A percentile compares a stretch with the other conserved stretches of the same genome.
These are phyloP conservation scores for Melangyna quadrimaculata DNA, from an alignment of 2,888 invertebrate genomes.

Conservation along the genomic window DNA sequence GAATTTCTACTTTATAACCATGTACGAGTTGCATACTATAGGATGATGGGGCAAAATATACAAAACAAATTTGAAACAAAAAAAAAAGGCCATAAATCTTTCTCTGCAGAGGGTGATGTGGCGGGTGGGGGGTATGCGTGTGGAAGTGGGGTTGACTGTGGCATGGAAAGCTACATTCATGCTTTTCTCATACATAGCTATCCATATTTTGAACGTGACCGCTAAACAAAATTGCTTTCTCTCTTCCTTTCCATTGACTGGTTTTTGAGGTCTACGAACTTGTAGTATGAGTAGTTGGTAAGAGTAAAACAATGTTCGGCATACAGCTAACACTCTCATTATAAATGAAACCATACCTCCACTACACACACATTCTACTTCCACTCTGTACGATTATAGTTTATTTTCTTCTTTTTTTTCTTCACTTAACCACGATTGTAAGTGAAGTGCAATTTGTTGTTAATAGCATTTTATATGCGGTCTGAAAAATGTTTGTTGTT, in stretches of 20 bases:
- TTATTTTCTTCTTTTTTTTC: background rate
- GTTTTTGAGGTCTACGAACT: constrained; percentile 69
- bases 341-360: constrained; percentile 13
- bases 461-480: background rate
- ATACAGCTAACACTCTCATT: background rate
- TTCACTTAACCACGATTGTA: background rate
- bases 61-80: background rate
- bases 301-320: background rate
- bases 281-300: background rate
- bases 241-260: constrained; percentile 66
- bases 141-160: background rate
- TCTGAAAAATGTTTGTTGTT: constrained; percentile 3
- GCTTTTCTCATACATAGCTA: constrained; percentile 24
- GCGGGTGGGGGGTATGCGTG: too few relatives aligned
- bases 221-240: constrained; percentile 69
- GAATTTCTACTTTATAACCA: constrained; percentile 6
- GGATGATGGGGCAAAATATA: background rate
- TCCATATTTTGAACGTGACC: constrained; percentile 68
- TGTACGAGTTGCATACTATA: background rate
- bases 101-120: rapidly evolving
- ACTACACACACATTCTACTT: too few relatives aligned
- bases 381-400: too few relatives aligned
- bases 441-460: background rate
- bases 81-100: constrained; percentile 15
- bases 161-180: constrained; percentile 4